Conservation (phyloP, 2,888 invertebrate species). For the Fissipunctia ypsillon region DNA sequence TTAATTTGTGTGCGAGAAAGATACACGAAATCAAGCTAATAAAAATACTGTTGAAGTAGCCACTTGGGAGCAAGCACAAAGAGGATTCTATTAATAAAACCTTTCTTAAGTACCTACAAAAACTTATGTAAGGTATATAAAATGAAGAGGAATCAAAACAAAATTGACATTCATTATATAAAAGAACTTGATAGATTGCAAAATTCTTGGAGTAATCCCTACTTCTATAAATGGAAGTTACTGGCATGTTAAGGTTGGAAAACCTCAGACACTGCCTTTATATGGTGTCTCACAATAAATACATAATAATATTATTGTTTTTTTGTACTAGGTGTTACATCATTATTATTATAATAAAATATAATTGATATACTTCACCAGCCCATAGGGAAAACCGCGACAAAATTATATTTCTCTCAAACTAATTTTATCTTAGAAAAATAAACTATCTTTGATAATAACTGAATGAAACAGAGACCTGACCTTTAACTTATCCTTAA, state of each 20-base stretch:
- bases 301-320: conserved; percentile 8
- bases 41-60: neutral
- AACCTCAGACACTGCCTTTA: conserved; percentile 25
- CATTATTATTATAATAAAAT: conserved; percentile 17
- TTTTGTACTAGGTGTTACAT: conserved; percentile 15
- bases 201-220: conserved; percentile 38
- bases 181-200: conserved; percentile 37
- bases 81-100: neutral
- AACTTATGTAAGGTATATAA: neutral
- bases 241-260: conserved; percentile 22
- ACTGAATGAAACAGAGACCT: neutral
- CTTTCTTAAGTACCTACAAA: neutral
- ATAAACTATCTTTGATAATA: neutral
- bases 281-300: conserved; percentile 16
- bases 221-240: conserved; percentile 36
- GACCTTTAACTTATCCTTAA: neutral
- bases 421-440: neutral
- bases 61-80: neutral
- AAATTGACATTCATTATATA: conserved; percentile 49
- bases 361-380: conserved; percentile 2
- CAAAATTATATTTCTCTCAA: neutral
- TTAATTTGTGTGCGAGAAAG: neutral
- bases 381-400: neutral
- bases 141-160: conserved; percentile 37
- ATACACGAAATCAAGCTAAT: neutral